Evolutionary conservation across 2,113 vertebrate species (phyloP), one percentile per base, ranked within the genome.

Genomic region (Peromyscus leucopus): DNA sequence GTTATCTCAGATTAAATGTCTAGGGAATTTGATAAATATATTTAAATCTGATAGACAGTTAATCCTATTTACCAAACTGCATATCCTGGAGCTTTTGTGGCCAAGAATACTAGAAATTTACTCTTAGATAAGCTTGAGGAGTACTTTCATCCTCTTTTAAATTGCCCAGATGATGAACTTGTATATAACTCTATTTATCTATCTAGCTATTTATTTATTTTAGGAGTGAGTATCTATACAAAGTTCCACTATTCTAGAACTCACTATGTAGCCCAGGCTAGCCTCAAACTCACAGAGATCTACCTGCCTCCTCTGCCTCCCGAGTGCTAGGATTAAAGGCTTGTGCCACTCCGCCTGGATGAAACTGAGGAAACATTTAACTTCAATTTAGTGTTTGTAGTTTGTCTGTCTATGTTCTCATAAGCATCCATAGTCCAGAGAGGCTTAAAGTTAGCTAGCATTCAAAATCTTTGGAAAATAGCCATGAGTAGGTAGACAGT

Each of bases 321-420:
- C 57, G 42, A 63, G 7, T 31, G 11, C 12, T 84, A n/a, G 26
- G n/a, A 84, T 42, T 42, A 63, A 28, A 28, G 7, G n/a, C n/a
- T 2, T 46, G 39, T 5, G 4, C 59, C 57, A 65, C 8, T 31
- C 19, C 1, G 9, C 13, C n/a, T 63, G 82, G 13, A 21, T 96
- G 28, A 88, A 95, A 96, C 69, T 46, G 75, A 36, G 48, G 21
- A 96, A 75, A 88, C 13, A 19, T 63, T 86, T 95, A 88, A 74
- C 55, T 91, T 78, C 36, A 92, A 76, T 28, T 90, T 76, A 88
- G 59, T 69, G 33, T 63, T 76, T 95, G 51, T 94, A 51, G 87
- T 87, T 80, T 93, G 61, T 59, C 91, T 93, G 39, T n/a, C 46
- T 91, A 78, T 36, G 7, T 92, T 90, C 39, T 92, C 92, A 2